Base-by-base conservation (phyloP, 2,113 vertebrate genomes). In the Octodon degus region DNA sequence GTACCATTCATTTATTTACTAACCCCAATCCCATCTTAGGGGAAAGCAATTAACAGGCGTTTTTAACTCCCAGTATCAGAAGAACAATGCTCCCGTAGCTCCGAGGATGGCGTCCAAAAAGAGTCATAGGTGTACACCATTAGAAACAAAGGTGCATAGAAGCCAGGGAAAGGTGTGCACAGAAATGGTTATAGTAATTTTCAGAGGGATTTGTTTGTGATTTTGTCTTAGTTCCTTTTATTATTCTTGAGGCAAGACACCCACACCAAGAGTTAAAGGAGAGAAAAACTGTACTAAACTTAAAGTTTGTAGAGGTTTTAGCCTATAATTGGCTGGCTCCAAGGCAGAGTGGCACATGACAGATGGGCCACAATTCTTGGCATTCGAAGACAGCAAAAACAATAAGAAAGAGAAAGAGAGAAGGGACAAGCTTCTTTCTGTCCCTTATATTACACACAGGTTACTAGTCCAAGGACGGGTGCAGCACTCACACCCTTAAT, bases 181-280 rank as follows among this genome's bases (percentile, higher is more conserved):
- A 72, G 60, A 94, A 97, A 70, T 22, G 60, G 82, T 80, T 62
- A 89, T 89, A 80, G 20, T 24, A 19, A 27, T 32, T 86, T 27
- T 27, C 22, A 87, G 40, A 86, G 68, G 67, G 27, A 22, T 68
- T 55, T 65, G 43, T 1, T n/a, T 40, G 9, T 62, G 34, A 72
- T 25, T 9, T 34, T 34, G 4, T 68, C 30, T 67, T 34, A 68
- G 67, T 32, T 34, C 16, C 32, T 68, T 34, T 68, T 68, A 32
- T 68, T 32, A 17, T 68, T 34, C 13, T 34, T 68, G 13, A 68
- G 13, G 34, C 13, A 32, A 68, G 30, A 68, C 34, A 68, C 67
- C 14, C 13, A 17, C 32, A 17, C 16, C 32, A 6, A 68, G 14
- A 34, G 14, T 17, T 68, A 68, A 68, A 17, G 67, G 32, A 68